phyloP scores from a whole-genome alignment of 1,140 invertebrate genomes.

The Argopecten irradians region DNA sequence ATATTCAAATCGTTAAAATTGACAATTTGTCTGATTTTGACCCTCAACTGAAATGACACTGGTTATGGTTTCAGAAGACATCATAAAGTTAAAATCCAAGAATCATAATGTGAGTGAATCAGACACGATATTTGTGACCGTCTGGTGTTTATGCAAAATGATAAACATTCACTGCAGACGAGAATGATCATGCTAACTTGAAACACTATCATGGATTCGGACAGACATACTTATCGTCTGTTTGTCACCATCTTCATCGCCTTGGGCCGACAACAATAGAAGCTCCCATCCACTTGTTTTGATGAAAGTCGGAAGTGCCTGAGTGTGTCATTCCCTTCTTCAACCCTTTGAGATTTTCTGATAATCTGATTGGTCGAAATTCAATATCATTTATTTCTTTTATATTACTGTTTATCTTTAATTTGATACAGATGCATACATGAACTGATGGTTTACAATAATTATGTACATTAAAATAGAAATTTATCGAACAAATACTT shows the following conservation, averaged over 20 bases:
- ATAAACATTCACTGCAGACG: not conserved
- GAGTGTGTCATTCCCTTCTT: not conserved
- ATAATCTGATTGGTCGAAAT: not conserved
- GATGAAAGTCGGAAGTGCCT: conserved; percentile 4
- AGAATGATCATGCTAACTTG: not conserved
- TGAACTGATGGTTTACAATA: not conserved
- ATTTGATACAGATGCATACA: not conserved
- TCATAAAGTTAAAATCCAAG: not conserved
- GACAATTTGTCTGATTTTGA: not conserved
- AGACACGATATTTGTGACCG: not conserved
- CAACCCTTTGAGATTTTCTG: not conserved
- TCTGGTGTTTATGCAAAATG: not conserved
- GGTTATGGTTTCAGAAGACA: not conserved
- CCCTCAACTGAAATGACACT: not conserved
- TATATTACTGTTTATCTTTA: not conserved
- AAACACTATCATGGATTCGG: not conserved
- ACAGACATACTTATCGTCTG: not conserved
- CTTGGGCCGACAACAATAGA: not conserved
- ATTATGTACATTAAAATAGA: not conserved
- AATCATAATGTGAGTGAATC: not conserved
- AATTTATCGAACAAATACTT: not conserved
- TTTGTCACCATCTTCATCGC: not conserved
- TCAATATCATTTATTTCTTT: not conserved
- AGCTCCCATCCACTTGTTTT: not conserved
- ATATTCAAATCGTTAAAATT: no score